These are phyloP conservation scores for Prionchulus punctatus DNA, from an alignment of 2,888 invertebrate species.

Conservation along the genomic window DNA sequence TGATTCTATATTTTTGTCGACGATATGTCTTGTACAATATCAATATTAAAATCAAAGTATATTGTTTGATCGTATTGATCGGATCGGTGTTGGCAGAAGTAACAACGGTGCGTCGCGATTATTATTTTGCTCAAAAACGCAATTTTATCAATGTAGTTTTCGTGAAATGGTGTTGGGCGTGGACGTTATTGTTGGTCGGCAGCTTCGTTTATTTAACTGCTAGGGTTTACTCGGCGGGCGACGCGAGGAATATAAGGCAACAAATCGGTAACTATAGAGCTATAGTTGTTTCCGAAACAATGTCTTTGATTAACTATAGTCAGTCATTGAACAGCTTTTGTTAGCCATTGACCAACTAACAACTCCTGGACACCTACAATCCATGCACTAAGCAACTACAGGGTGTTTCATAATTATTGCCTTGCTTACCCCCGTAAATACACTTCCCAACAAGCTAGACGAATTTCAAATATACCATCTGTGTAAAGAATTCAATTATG, in stretches of 20 bases:
- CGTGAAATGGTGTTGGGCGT: neutral
- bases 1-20: neutral
- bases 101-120: neutral
- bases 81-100: neutral
- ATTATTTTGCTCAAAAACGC: slow-evolving; percentile 33
- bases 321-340: no score
- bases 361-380: no score
- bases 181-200: neutral
- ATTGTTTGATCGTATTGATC: neutral
- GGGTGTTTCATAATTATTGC: no score
- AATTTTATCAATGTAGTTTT: neutral
- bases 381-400: no score
- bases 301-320: no score
- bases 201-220: neutral
- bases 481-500: no score
- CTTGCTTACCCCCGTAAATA: no score
- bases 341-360: no score
- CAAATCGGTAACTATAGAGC: no score
- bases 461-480: no score
- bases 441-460: no score
- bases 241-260: slow-evolving; percentile 42
- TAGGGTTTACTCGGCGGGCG: slow-evolving; percentile 57
- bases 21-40: neutral
- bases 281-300: no score
- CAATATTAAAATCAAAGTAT: neutral